Evolutionary conservation across 2,797 vertebrate genomes (phyloP).

Genomic region (Pseudotriccus pelzelni): DNA sequence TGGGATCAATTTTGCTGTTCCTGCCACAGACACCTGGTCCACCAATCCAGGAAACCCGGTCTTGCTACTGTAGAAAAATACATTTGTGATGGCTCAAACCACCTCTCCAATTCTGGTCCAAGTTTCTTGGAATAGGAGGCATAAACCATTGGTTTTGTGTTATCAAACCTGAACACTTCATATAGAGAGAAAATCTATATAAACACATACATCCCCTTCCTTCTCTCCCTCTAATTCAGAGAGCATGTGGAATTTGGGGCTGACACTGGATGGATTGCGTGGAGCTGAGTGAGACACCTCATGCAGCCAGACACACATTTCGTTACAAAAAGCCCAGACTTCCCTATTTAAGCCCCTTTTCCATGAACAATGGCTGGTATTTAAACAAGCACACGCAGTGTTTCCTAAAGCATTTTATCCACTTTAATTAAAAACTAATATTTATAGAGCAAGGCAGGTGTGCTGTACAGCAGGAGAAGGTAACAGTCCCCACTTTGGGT

Average conservation of each 20-base stretch:
- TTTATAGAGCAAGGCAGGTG: not conserved
- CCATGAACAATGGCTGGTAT: not conserved
- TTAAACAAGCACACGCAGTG: not conserved
- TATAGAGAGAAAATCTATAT: accelerated
- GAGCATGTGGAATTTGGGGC: accelerated
- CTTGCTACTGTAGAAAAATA: not conserved
- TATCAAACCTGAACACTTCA: not conserved
- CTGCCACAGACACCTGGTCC: not conserved
- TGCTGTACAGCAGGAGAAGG: not conserved
- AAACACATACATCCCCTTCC: not conserved
- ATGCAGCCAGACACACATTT: not conserved
- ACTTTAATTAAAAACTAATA: slow-evolving; percentile 17
- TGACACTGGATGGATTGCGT: not conserved
- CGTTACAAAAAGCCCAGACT: not conserved
- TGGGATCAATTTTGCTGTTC: not conserved
- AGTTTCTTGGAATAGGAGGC: not conserved
- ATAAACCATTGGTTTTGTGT: not conserved
- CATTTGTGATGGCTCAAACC: not conserved
- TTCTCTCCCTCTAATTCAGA: not conserved
- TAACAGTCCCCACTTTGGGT: not conserved
- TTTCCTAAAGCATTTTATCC: not conserved
- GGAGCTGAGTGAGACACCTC: not conserved
- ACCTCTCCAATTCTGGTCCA: not conserved
- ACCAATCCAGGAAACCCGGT: not conserved
- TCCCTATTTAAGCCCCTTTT: not conserved